A percentile compares a stretch with the other conserved stretches of the same genome.
Evolutionary conservation across 2,113 vertebrate genomes (phyloP).

Genomic region (Ellobius talpinus): DNA sequence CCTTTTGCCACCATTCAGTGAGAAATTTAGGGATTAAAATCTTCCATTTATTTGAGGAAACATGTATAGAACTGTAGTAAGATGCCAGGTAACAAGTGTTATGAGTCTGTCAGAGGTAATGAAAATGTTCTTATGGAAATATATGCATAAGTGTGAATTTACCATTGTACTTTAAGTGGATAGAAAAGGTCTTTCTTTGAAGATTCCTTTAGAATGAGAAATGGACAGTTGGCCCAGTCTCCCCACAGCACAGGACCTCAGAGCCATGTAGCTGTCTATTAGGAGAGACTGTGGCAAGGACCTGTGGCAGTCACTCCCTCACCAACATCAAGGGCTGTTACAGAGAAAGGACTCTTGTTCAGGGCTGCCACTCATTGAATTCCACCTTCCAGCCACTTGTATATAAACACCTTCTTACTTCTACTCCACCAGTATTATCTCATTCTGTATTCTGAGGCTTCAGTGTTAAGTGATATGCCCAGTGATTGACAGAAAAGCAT

Average conservation of each 20-base stretch:
- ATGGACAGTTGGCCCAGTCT: neutral
- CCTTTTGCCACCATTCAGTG: neutral
- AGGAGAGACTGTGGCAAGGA: neutral
- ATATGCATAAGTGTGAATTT: neutral
- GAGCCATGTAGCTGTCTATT: neutral
- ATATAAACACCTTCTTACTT: neutral
- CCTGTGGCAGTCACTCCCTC: neutral
- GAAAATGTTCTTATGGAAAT: neutral
- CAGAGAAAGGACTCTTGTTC: neutral
- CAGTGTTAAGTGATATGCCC: neutral
- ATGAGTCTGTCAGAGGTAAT: neutral
- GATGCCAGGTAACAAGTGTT: neutral
- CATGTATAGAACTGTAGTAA: neutral
- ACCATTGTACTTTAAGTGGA: neutral
- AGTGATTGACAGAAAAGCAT: neutral
- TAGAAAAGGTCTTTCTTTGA: neutral
- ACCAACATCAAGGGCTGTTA: neutral
- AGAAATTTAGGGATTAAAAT: neutral
- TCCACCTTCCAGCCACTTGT: neutral
- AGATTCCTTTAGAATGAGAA: neutral
- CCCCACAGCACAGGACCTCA: too few species aligned
- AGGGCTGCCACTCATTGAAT: neutral
- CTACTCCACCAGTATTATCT: neutral
- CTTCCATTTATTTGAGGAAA: neutral
- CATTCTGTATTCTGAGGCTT: neutral